These are phyloP conservation scores for Troilus luridus DNA, from an alignment of 2,888 invertebrate genomes.

Conservation along the genomic window DNA sequence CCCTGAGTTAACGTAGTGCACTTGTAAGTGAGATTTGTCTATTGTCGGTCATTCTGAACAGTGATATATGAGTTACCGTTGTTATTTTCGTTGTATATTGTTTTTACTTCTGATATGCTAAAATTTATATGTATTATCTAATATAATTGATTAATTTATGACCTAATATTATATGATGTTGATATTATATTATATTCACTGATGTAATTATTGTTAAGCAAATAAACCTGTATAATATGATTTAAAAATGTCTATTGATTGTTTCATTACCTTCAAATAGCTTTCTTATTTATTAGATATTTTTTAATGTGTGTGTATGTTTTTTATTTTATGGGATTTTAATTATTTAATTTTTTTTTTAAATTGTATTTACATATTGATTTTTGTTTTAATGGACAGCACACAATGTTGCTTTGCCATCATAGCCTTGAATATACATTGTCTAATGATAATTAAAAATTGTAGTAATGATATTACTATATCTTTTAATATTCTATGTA, in stretches of 20 bases:
- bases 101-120: conserved; percentile 53
- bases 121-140: conserved; percentile 46
- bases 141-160: conserved; percentile 37
- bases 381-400: neutral
- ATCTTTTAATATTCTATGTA: neutral
- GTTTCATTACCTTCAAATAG: neutral
- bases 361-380: neutral
- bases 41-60: conserved; percentile 53
- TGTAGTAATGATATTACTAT: neutral
- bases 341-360: neutral
- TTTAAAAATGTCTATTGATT: neutral
- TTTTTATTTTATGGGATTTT: neutral
- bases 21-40: conserved; percentile 5
- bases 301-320: neutral
- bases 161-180: conserved; percentile 21
- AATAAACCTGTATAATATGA: conserved; percentile 49
- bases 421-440: neutral
- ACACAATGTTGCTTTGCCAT: neutral
- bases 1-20: conserved; percentile 62
- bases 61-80: conserved; percentile 57
- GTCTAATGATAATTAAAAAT: neutral
- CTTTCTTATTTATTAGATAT: neutral
- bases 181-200: conserved; percentile 25
- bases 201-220: conserved; percentile 43
- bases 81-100: conserved; percentile 48